These are phyloP conservation scores for Alcis repandata DNA, from an alignment of 2,888 invertebrate species.

Conservation along the genomic window DNA sequence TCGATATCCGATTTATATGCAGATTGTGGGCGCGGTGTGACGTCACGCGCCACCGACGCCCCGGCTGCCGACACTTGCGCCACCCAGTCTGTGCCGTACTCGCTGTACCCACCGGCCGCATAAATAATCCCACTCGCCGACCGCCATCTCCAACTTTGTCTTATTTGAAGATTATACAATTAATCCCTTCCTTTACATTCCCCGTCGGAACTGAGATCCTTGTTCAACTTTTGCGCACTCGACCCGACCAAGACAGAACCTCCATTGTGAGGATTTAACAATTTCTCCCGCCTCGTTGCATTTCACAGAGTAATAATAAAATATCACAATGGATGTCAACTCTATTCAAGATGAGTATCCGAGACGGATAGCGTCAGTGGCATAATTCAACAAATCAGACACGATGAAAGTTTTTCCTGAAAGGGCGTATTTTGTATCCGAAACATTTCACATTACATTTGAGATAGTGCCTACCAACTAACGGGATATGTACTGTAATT, in stretches of 20 bases:
- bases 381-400: constrained; percentile 79
- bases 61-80: constrained; percentile 47
- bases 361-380: constrained; percentile 78
- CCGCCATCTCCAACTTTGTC: constrained; percentile 69
- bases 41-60: constrained; percentile 59
- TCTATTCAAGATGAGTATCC: constrained; percentile 83
- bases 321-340: constrained; percentile 84
- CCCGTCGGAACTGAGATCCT: constrained; percentile 73
- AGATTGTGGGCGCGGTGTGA: constrained; percentile 74
- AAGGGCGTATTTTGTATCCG: constrained; percentile 61
- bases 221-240: constrained; percentile 81
- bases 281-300: constrained; percentile 82
- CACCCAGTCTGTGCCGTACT: constrained; percentile 46
- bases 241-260: constrained; percentile 79
- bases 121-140: constrained; percentile 67
- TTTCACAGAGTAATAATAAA: constrained; percentile 83
- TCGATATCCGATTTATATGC: constrained; percentile 87
- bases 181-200: constrained; percentile 72
- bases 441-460: constrained; percentile 48
- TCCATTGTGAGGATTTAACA: constrained; percentile 83
- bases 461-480: too few species aligned
- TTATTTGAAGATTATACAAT: constrained; percentile 74
- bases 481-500: too few species aligned
- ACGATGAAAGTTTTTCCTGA: constrained; percentile 69
- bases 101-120: constrained; percentile 55